Conservation (phyloP, 2,888 invertebrate species). For the Nebria salina region DNA sequence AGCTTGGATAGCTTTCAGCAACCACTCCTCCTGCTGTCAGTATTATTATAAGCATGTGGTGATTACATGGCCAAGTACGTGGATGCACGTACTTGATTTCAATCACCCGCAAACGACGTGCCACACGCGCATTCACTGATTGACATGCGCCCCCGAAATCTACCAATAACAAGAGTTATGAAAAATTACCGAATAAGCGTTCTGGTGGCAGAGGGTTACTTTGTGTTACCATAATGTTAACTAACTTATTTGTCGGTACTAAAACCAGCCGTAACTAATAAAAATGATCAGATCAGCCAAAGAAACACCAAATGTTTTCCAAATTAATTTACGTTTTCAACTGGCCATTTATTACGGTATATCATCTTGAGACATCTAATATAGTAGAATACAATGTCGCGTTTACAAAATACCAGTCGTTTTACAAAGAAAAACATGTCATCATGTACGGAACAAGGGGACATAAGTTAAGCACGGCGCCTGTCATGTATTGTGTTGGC, state of each 20-base stretch:
- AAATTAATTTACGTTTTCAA: conserved; percentile 19
- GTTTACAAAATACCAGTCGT: not conserved
- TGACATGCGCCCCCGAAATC: not conserved
- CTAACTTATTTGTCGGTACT: not conserved
- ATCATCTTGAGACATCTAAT: not conserved
- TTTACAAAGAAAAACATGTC: not conserved
- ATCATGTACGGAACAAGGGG: not conserved
- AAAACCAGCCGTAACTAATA: not conserved
- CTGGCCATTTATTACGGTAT: not conserved
- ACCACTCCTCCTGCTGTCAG: conserved; percentile 17
- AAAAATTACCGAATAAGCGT: not conserved
- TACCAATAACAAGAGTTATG: not conserved
- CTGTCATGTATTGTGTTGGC: not conserved
- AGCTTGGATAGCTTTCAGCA: conserved; percentile 29
- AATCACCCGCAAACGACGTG: not conserved
- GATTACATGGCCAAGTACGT: conserved; percentile 24
- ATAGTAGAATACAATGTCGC: not conserved
- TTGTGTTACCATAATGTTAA: too few species aligned
- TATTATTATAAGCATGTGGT: conserved; percentile 30
- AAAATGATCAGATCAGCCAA: not conserved
- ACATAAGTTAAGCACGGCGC: not conserved
- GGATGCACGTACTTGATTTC: conserved; percentile 13
- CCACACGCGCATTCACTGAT: not conserved
- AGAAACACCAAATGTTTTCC: not conserved
- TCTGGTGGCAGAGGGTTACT: too few species aligned